These are phyloP conservation scores for Vimba vimba DNA, from an alignment of 2,113 vertebrate species.

Conservation along the genomic window DNA sequence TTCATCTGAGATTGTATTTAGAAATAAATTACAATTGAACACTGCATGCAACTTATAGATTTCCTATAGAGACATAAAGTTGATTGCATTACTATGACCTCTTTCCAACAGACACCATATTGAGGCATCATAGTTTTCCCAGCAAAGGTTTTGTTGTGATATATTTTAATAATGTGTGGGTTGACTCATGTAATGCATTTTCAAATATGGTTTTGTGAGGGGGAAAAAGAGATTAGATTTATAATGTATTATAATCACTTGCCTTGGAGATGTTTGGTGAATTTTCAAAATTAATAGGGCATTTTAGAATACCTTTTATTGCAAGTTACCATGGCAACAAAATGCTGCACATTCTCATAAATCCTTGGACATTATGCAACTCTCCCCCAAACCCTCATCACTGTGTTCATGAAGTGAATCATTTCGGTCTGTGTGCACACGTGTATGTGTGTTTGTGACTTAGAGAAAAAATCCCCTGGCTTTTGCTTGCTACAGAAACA, in stretches of 20 bases:
- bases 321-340: slow-evolving; percentile 51
- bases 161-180: slow-evolving; percentile 15
- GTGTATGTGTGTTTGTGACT: slow-evolving; percentile 8
- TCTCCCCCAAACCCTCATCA: not conserved
- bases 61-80: not conserved
- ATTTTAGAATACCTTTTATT: slow-evolving; percentile 47
- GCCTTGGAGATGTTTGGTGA: slow-evolving; percentile 25
- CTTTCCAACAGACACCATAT: not conserved
- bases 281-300: slow-evolving; percentile 40
- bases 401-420: slow-evolving; percentile 29
- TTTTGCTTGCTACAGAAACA: not conserved
- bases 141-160: not conserved
- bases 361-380: slow-evolving; percentile 28
- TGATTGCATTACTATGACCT: slow-evolving; percentile 4
- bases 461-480: not conserved
- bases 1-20: not conserved
- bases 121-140: not conserved
- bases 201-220: not conserved
- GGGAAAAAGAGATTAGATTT: not conserved
- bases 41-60: slow-evolving; percentile 3
- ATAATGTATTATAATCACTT: slow-evolving; percentile 37
- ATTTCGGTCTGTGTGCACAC: slow-evolving; percentile 8
- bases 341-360: slow-evolving; percentile 34
- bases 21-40: not conserved
- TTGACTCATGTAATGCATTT: slow-evolving; percentile 33